Percentiles rank a stretch among this genome's conserved stretches.
Conservation (phyloP, 2,797 vertebrate species). For the Acrossocheilus wenchowensis region DNA sequence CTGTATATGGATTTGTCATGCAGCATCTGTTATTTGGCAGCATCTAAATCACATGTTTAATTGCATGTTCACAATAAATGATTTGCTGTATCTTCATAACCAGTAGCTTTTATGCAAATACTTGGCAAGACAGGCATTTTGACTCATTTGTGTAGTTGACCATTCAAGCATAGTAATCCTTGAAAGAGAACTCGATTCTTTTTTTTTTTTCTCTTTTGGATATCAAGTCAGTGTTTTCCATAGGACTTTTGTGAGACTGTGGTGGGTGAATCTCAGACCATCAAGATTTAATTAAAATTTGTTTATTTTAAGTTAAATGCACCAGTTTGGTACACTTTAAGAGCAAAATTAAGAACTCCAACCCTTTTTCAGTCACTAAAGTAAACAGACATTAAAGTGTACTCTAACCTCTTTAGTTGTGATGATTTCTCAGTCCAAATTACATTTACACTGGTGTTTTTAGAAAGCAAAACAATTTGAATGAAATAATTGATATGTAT, state of each 20-base stretch:
- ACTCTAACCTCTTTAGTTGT: neutral
- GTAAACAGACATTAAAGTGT: neutral
- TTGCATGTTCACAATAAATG: neutral
- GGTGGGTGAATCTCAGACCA: neutral
- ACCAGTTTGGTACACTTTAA: neutral
- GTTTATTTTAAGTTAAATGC: neutral
- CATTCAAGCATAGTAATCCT: neutral
- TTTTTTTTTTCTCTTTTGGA: neutral
- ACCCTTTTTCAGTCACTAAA: neutral
- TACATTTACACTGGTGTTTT: neutral
- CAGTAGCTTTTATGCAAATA: neutral
- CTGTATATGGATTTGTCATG: conserved; percentile 1
- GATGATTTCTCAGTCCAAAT: neutral
- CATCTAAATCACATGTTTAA: neutral
- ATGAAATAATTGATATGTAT: neutral
- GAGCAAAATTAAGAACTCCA: neutral
- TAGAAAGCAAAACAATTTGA: neutral
- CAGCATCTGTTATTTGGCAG: neutral
- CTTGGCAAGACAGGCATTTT: neutral
- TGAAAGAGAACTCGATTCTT: neutral
- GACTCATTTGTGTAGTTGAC: neutral
- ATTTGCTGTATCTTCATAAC: neutral
- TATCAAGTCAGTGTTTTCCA: neutral
- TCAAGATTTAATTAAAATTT: neutral
- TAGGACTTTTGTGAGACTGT: neutral